Evolutionary conservation across 2,888 invertebrate species (phyloP), one percentile per base, ranked within the genome.

Genomic region (Pyrocoelia pectoralis): DNA sequence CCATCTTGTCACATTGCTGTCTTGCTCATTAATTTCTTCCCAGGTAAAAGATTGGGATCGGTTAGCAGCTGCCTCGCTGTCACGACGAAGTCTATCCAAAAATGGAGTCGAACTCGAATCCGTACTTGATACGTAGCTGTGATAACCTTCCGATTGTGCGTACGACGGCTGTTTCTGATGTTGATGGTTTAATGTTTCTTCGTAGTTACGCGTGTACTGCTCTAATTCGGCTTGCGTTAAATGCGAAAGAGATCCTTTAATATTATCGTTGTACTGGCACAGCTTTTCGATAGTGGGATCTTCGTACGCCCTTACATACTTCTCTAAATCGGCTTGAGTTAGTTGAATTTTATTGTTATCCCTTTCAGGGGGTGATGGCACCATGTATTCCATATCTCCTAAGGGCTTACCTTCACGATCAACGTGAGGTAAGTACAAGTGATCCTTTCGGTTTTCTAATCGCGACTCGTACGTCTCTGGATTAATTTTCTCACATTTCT

Each of bases 141-240:
- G 91, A 79, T 91, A 92, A 54, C 91, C 91, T 81, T 92, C 91
- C 55, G 90, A 90, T 75, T 91, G 91, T 53, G 91, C 91, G 81
- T 92, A 91, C 55, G 90, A 90, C 40, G 89, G 85, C 75, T 90
- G 90, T 74, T 89, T 90, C 72, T 89, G 89, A 77, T 90, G 90
- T 71, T 86, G 83, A 72, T 84, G 85, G 51, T 80, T 81, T 50
- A 82, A 75, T 17, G 82, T 78, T 65, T 84, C 84, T 60, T 85
- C 84, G 78, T 88, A 88, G 72, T 84, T 86, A 66, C 87, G 84
- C 68, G 87, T 88, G 76, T 90, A 90, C 72, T 89, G 59, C 41
- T 66, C 66, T 28, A 66, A 46, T 64, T 75, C 72, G 28, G 74
- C 74, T 41, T 74, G 68, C 14, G 72, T 69, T 28, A 71, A 67